Conservation (phyloP, 2,797 vertebrate genomes). For the Galaxias olidus region DNA sequence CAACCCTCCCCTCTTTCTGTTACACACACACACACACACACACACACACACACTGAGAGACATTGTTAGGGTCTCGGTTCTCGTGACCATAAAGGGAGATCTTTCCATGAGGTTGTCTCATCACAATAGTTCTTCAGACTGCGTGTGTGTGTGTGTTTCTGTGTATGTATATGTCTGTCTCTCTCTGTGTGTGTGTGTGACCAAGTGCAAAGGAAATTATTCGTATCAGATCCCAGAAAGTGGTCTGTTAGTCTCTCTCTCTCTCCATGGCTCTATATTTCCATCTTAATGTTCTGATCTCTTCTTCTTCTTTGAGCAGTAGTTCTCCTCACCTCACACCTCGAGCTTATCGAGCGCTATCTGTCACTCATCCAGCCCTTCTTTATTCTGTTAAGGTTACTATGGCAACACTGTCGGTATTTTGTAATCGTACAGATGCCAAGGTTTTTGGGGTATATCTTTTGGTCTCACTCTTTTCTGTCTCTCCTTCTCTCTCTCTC, state of each 20-base stretch:
- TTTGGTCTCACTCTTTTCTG: not conserved
- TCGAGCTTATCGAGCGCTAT: no score
- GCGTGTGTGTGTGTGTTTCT: not conserved
- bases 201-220: no score
- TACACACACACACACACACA: constrained; percentile 25
- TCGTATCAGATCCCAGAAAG: no score
- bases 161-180: not conserved
- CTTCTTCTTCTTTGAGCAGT: no score
- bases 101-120: not conserved
- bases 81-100: constrained; percentile 9
- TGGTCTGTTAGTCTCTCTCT: no score
- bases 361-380: no score
- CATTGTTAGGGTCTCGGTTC: constrained; percentile 1
- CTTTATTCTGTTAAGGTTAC: no score
- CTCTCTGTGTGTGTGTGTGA: no score
- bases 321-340: no score
- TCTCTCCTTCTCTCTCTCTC: constrained; percentile 2
- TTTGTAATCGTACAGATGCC: not conserved
- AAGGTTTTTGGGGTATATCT: not conserved
- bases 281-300: no score
- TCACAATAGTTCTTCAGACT: constrained; percentile 11
- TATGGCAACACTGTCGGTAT: not conserved
- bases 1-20: not conserved
- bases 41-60: constrained; percentile 1
- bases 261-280: no score